Base-by-base conservation (phyloP, 2,888 invertebrate genomes). In the Ophion ellenae region DNA sequence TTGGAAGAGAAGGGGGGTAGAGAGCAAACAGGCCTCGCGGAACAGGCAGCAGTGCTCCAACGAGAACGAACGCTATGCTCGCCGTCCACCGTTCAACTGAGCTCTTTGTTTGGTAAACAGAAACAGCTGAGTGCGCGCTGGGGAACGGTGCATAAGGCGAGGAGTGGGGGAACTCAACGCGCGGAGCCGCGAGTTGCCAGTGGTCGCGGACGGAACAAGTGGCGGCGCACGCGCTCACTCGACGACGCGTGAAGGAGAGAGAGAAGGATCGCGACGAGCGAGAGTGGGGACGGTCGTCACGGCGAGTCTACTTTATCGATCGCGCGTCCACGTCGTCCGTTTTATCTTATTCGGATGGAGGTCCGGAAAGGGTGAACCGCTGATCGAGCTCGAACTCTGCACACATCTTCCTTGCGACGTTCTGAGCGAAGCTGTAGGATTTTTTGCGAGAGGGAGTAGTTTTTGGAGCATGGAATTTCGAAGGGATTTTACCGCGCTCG, bases 51-150 rank as follows among this genome's bases (percentile, higher is more conserved):
- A 75, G 75, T 81, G 73, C 66, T 83, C 71, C 74, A 57, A 86
- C 47, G 45, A 71, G 88, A 83, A 89, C 90, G 87, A 87, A 87
- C 86, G 88, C 76, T 86, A 88, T 86, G 89, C 88, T 89, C 90
- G 89, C 91, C 88, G 91, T 91, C 88, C 89, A 88, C 89, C 90
- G 89, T 89, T 89, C 89, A 87, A 90, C 92, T 91, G 90, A 87
- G 90, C 92, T 92, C 93, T 93, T 93, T 93, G 93, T 93, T 93
- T 93, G 92, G 93, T 93, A 93, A 93, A 93, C 93, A 93, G 93
- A 93, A 93, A 93, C 93, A 93, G 93, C 93, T 93, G 93, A 92
- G 93, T 90, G 87, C 88, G 85, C 87, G 86, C 86, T 88, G 88
- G 89, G 47, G 63, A 71, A 32, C 59, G 76, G 61, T 40, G 69